These are phyloP conservation scores for Trinectes maculatus DNA, from an alignment of 2,113 vertebrate genomes.

Conservation along the genomic window DNA sequence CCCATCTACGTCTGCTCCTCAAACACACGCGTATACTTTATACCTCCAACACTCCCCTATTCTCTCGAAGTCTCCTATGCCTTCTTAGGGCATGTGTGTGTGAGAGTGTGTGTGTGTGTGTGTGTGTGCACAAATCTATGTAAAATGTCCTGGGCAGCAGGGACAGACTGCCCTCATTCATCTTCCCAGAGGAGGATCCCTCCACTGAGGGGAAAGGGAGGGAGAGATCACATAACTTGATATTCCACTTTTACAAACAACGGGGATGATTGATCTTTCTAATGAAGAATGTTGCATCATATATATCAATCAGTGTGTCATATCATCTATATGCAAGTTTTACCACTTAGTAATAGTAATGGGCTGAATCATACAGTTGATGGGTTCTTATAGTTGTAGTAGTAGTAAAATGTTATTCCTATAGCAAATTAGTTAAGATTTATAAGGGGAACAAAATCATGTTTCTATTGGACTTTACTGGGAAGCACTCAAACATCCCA, in stretches of 20 bases:
- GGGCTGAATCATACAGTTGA: slow-evolving; percentile 13
- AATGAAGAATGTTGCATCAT: slow-evolving; percentile 26
- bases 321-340: slow-evolving; percentile 39
- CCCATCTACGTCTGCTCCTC: too few relatives aligned
- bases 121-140: slow-evolving; percentile 30
- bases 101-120: slow-evolving; percentile 18
- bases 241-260: slow-evolving; percentile 48
- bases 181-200: slow-evolving; percentile 62
- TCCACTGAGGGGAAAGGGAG: slow-evolving; percentile 46
- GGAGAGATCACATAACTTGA: slow-evolving; percentile 36
- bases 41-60: too few relatives aligned
- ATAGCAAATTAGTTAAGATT: background rate
- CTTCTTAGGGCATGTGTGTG: slow-evolving; percentile 18
- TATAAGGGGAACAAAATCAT: too few relatives aligned
- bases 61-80: slow-evolving; percentile 20
- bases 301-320: slow-evolving; percentile 44
- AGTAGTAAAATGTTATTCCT: background rate
- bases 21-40: slow-evolving; percentile 9
- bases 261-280: slow-evolving; percentile 44
- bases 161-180: slow-evolving; percentile 68
- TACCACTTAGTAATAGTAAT: slow-evolving; percentile 14
- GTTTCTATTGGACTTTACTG: background rate
- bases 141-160: slow-evolving; percentile 55
- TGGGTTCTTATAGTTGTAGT: background rate
- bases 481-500: too few relatives aligned